Conservation (phyloP, 1,140 invertebrate species). For the Leucophenga varia region DNA sequence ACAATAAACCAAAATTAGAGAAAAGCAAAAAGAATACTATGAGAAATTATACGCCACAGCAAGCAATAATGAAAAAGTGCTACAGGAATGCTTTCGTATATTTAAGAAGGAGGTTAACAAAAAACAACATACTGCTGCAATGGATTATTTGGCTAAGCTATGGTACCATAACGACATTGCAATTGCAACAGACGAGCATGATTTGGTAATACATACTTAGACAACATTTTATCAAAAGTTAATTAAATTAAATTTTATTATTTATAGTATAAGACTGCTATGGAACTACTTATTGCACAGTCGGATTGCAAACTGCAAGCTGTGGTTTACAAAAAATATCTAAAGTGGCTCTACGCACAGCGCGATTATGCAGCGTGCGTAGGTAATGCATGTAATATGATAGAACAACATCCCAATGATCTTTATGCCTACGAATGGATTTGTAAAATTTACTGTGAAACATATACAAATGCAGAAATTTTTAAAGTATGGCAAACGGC, state of each 20-base stretch:
- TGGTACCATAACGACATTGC: constrained; percentile 33
- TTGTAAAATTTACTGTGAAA: constrained; percentile 63
- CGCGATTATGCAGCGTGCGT: constrained; percentile 57
- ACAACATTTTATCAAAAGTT: not conserved
- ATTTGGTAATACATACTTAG: constrained; percentile 18
- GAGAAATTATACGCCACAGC: constrained; percentile 35
- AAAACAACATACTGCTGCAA: constrained; percentile 16
- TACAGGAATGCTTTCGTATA: constrained; percentile 23
- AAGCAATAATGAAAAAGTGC: constrained; percentile 11
- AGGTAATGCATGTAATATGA: constrained; percentile 59
- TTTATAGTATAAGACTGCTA: constrained; percentile 43
- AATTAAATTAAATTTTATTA: constrained; percentile 10
- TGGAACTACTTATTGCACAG: constrained; percentile 38
- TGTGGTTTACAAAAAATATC: constrained; percentile 61
- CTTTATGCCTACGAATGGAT: constrained; percentile 63
- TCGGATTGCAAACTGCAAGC: constrained; percentile 25
- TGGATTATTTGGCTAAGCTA: constrained; percentile 36
- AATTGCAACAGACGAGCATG: constrained; percentile 12
- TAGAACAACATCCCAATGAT: constrained; percentile 57
- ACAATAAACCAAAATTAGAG: no score
- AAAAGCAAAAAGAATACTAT: constrained; percentile 31
- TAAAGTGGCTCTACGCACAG: constrained; percentile 61
- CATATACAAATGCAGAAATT: constrained; percentile 41
- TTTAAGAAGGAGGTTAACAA: constrained; percentile 24
- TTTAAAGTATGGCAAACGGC: constrained; percentile 18